Percentiles rank a stretch among this genome's conserved stretches.
Conservation (phyloP, 2,797 vertebrate species). For the Enteromius viviparus region DNA sequence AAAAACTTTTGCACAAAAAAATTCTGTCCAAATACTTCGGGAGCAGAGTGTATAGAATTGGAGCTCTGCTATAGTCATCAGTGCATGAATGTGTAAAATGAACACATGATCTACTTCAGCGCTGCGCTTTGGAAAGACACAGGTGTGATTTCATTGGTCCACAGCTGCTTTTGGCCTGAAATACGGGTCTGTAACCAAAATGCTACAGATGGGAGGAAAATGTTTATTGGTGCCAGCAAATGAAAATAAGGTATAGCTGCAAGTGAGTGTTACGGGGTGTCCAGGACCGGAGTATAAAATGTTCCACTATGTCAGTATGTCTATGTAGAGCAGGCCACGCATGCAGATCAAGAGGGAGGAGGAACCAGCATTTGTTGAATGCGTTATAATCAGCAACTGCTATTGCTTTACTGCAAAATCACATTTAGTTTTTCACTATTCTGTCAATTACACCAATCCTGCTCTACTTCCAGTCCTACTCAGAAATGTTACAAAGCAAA, state of each 20-base stretch:
- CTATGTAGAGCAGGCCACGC: constrained; percentile 57
- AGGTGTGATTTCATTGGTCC: constrained; percentile 60
- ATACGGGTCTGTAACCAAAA: constrained; percentile 13
- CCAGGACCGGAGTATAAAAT: constrained; percentile 55
- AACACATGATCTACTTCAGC: constrained; percentile 20
- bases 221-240: constrained; percentile 35
- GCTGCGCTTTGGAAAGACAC: constrained; percentile 27
- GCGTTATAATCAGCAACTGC: constrained; percentile 66
- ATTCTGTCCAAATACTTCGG: not conserved
- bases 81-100: constrained; percentile 22
- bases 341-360: constrained; percentile 59
- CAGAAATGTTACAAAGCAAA: not conserved
- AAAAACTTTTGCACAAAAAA: not conserved
- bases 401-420: not conserved
- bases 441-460: not conserved
- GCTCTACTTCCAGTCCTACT: not conserved
- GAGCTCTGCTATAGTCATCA: constrained; percentile 33
- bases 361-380: constrained; percentile 72
- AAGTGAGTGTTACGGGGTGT: not conserved
- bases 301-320: constrained; percentile 75
- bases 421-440: not conserved
- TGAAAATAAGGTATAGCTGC: constrained; percentile 51
- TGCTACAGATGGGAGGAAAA: constrained; percentile 11
- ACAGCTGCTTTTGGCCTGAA: constrained; percentile 40
- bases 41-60: not conserved